Conservation (phyloP, 2,113 vertebrate species). For the Dicaeum eximium region DNA sequence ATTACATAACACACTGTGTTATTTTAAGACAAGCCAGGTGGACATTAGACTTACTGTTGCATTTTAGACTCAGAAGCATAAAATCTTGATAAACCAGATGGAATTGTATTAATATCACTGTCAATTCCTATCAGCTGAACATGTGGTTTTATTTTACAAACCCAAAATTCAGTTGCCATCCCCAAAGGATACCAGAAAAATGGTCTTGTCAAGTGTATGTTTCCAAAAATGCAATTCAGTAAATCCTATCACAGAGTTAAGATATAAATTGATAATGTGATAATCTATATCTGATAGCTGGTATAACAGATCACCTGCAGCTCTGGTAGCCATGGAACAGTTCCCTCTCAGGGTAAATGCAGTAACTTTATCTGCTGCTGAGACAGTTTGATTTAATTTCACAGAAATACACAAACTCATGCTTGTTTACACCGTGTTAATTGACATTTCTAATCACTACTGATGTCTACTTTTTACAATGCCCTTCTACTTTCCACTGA, state of each 20-base stretch:
- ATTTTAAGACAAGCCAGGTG: neutral
- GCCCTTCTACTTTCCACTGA: neutral
- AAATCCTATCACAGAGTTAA: neutral
- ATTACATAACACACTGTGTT: neutral
- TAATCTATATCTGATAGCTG: neutral
- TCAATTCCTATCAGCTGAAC: neutral
- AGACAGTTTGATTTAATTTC: neutral
- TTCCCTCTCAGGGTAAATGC: neutral
- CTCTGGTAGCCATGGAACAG: neutral
- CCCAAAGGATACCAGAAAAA: neutral
- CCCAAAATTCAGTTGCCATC: neutral
- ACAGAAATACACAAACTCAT: neutral
- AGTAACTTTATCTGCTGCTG: neutral
- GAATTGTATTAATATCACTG: neutral
- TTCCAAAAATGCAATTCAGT: neutral
- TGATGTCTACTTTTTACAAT: neutral
- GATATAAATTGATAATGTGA: neutral
- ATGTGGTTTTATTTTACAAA: neutral
- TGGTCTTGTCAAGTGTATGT: neutral
- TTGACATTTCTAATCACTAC: neutral
- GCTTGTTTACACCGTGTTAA: neutral
- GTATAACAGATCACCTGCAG: neutral
- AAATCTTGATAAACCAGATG: neutral
- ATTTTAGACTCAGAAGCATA: neutral
- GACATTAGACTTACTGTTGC: neutral